A percentile compares a stretch with the other conserved stretches of the same genome.
phyloP scores from a whole-genome alignment of 1,140 invertebrate genomes.

The Lycorma delicatula region DNA sequence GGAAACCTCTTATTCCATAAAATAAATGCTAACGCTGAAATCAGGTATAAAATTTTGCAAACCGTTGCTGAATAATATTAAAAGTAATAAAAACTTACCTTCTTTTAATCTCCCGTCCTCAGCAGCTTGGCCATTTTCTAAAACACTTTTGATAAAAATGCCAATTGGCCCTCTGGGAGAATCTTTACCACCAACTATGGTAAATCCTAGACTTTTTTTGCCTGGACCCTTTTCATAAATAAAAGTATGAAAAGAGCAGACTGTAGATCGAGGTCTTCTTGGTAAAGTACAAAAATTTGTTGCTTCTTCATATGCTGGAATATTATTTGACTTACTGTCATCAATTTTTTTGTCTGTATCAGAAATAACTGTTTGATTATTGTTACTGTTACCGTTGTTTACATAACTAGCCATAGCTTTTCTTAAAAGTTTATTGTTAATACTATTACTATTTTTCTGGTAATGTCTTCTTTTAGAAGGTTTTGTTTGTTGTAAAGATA shows the following conservation, averaged over 20 bases:
- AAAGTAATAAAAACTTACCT: conserved; percentile 42
- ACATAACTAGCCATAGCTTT: conserved; percentile 44
- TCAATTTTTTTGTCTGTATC: not conserved
- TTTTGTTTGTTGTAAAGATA: not conserved
- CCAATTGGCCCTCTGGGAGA: conserved; percentile 60
- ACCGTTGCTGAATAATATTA: too few relatives aligned
- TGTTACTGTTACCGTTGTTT: too few relatives aligned
- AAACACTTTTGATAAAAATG: conserved; percentile 63
- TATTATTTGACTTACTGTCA: not conserved
- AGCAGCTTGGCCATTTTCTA: conserved; percentile 58
- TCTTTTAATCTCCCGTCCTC: conserved; percentile 56
- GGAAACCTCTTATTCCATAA: too few relatives aligned
- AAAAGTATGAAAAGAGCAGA: conserved; percentile 62
- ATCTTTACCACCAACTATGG: conserved; percentile 75
- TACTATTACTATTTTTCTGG: conserved; percentile 47
- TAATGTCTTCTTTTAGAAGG: conserved; percentile 39
- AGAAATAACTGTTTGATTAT: not conserved
- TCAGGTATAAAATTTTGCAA: too few relatives aligned
- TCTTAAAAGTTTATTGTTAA: conserved; percentile 47
- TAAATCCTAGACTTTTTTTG: conserved; percentile 81
- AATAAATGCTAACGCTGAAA: too few relatives aligned
- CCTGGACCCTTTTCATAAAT: conserved; percentile 73
- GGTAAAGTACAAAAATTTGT: conserved; percentile 55
- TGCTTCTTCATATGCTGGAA: not conserved
- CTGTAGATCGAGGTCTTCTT: conserved; percentile 50